Evolutionary conservation across 2,888 invertebrate species (phyloP), one percentile per base, ranked within the genome.

Genomic region (Trachelus tabidus): DNA sequence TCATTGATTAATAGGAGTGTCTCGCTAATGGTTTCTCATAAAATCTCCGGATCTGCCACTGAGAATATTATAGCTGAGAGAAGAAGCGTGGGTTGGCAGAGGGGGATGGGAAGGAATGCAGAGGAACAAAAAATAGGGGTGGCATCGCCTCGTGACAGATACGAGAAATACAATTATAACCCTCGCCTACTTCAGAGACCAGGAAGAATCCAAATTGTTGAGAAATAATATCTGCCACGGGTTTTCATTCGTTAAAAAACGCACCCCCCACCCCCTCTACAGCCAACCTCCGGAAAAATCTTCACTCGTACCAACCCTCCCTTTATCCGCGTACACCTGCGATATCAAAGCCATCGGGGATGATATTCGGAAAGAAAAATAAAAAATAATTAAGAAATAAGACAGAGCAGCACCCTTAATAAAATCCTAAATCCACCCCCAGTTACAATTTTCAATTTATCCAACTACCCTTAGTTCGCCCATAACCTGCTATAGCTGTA

Each of bases 1-100:
- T 78, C 75, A 79, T 77, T 76, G 82, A 83, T 82, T 83, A 82
- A 85, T 86, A 85, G 83, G 80, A 80, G 83, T 82, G 80, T 79
- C 81, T 75, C 80, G 76, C 81, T 87, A 84, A 87, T 85, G 84
- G 81, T 78, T 82, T 83, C 73, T 78, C 77, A 74, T 77, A 73
- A 37, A 37, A 37, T 37, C 37, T 68, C 69, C 40, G 71, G 40
- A 12, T 11, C 76, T 33, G 37, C 73, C 68, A 37, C 73, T 77
- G 77, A 75, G 81, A 77, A 76, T 73, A 78, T 77, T 77, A 79
- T 73, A 69, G 69, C 76, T 71, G 69, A 40, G 12, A 15, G 15
- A 15, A 40, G 4, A 15, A 40, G 40, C 69, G 74, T 71, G 15
- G 15, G 71, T 11, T 30, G 73, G 75, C 40, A 33, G 56, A 75